Evolutionary conservation across 2,113 vertebrate genomes (phyloP), one percentile per base, ranked within the genome.

Genomic region (Otus sunia): DNA sequence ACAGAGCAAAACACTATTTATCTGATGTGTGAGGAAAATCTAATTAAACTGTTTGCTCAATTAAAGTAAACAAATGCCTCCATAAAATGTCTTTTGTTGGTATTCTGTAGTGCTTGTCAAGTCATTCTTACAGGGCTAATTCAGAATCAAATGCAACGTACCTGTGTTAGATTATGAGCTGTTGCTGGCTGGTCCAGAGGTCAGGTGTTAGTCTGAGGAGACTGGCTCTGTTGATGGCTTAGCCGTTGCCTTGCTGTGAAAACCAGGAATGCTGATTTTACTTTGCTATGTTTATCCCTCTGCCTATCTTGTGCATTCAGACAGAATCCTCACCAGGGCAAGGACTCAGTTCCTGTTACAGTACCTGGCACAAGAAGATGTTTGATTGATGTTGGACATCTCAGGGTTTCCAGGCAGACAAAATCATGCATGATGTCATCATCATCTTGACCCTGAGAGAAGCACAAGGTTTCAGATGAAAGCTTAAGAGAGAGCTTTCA

Each of bases 21-120:
- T 94, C 66, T 95, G 94, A 69, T 86, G 50, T 74, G 92, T 82
- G 81, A 96, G 89, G 86, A 95, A 95, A 95, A 97, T 92, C 73
- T 88, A 95, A 92, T 95, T 94, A 95, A 96, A 73, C 18, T 37
- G 2, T 75, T 96, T 95, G 49, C 80, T 96, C 29, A 20, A 91
- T 86, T 94, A 81, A 92, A 86, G 37, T 83, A 95, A 94, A 91
- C 68, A 81, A 92, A 94, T 94, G 49, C 27, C 34, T 87, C 73
- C n/a, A 90, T 94, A 87, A 94, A 92, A 85, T 60, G 39, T 75
- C 64, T 73, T 94, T 91, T 91, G 66, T 69, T 8, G 2, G 37
- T 91, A 66, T 90, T 91, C 62, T 78, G 81, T 45, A 79, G 37
- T 52, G 58, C 58, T 92, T 76, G 22, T 95, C 73, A 92, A 58